Evolutionary conservation across 1,140 invertebrate species (phyloP), one percentile per base, ranked within the genome.

Genomic region (Drosophila mauritiana): DNA sequence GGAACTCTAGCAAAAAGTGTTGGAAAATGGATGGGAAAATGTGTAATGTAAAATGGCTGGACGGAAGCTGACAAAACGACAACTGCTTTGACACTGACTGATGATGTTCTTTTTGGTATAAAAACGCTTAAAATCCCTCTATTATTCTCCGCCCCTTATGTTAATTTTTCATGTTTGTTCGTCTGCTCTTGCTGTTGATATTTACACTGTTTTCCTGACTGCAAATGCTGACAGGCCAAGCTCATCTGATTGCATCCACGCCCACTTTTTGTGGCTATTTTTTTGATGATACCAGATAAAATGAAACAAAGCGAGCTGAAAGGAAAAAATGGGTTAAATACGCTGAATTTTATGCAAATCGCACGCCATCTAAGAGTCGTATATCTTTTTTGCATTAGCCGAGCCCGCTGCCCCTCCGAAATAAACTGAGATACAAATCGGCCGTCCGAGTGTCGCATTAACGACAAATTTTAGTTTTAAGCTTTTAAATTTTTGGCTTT

Each of bases 391-490:
- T 54, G 69, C 69, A 73, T 73, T 73, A 73, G 68, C 31, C 53
- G n/a, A 43, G 51, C 25, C 17, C 51, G 27, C 37, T 57, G 25
- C 36, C 43, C 52, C 20, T 17, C 51, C 53, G 15, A 36, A 36
- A 36, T 8, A 49, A 34, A 17, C 10, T 5, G 22, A 51, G 73
- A 76, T 76, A 48, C 40, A 40, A 67, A 76, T 76, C 78, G 57
- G 25, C 79, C 65, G 70, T 80, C 72, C 63, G 58, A 75, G 53
- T 76, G 62, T 53, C 81, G 81, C 83, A 86, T 88, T 89, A 88
- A 89, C 84, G 77, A 84, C 80, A 89, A 82, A 88, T 88, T 89
- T 89, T 77, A 84, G 79, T 79, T 88, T 88, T 78, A 88, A 88
- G 84, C 84, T 88, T 88, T 88, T 89, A 89, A 89, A 73, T 77